phyloP scores from a whole-genome alignment of 2,888 invertebrate species.

The Oxystoma pomonae region DNA sequence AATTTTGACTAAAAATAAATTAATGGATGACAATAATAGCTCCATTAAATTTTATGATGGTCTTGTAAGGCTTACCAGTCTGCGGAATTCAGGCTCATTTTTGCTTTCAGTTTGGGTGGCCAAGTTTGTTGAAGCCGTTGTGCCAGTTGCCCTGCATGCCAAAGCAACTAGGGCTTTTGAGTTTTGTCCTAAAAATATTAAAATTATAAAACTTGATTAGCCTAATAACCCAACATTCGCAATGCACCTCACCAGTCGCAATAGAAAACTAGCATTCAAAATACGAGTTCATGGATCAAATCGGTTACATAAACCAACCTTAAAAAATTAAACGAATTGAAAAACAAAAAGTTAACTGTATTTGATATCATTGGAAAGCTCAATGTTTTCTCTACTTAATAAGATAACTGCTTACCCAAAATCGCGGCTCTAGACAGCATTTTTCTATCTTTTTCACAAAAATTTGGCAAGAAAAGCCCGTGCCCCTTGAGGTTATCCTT shows the following conservation, averaged over 20 bases:
- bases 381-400: not conserved
- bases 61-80: conserved; percentile 40
- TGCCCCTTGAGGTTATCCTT: not conserved
- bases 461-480: not conserved
- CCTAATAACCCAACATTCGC: too few relatives aligned
- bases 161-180: conserved; percentile 49
- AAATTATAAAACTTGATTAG: conserved; percentile 14
- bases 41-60: too few relatives aligned
- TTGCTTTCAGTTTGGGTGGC: conserved; percentile 52
- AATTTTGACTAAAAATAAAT: too few relatives aligned
- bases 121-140: conserved; percentile 44
- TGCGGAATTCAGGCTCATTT: conserved; percentile 55
- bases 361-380: not conserved
- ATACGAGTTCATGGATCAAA: conserved; percentile 7
- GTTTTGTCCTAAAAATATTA: conserved; percentile 51
- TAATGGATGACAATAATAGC: too few relatives aligned
- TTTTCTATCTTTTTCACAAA: conserved; percentile 39
- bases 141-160: conserved; percentile 49
- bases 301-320: conserved; percentile 33
- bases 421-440: conserved; percentile 68
- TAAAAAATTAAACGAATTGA: not conserved
- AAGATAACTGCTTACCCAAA: conserved; percentile 54
- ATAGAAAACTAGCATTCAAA: not conserved
- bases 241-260: too few relatives aligned
- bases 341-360: not conserved